These are phyloP conservation scores for Platorchestia sp. DNA, from an alignment of 1,140 invertebrate genomes.

Conservation along the genomic window DNA sequence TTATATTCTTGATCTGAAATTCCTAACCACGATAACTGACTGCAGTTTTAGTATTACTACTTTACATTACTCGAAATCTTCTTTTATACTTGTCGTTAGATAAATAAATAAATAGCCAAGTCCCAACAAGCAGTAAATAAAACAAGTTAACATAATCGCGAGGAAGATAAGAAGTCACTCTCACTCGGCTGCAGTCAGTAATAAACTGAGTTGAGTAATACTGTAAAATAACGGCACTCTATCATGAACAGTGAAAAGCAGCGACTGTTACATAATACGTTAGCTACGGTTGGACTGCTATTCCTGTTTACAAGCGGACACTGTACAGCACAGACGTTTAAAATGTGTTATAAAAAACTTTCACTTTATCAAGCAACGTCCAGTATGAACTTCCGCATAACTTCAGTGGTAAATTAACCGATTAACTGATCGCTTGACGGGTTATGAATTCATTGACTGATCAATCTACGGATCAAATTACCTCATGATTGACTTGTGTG, in stretches of 20 bases:
- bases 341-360: background rate
- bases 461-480: background rate
- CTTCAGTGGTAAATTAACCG: too few relatives aligned
- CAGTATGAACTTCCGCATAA: too few relatives aligned
- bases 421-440: too few relatives aligned
- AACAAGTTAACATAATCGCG: too few relatives aligned
- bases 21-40: background rate
- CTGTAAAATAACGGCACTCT: too few relatives aligned
- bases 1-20: background rate
- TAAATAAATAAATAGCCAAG: background rate
- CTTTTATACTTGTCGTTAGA: background rate
- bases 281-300: background rate
- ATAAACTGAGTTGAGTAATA: too few relatives aligned
- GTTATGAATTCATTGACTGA: background rate
- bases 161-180: too few relatives aligned
- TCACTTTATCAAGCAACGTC: background rate
- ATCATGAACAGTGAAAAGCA: too few relatives aligned
- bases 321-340: background rate
- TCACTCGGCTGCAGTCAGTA: too few relatives aligned
- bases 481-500: background rate
- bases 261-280: too few relatives aligned
- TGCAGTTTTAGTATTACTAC: background rate
- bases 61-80: background rate
- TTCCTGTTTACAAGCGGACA: background rate
- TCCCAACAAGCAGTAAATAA: too few relatives aligned